phyloP scores from a whole-genome alignment of 2,113 vertebrate genomes.

The Syngnathus floridae region DNA sequence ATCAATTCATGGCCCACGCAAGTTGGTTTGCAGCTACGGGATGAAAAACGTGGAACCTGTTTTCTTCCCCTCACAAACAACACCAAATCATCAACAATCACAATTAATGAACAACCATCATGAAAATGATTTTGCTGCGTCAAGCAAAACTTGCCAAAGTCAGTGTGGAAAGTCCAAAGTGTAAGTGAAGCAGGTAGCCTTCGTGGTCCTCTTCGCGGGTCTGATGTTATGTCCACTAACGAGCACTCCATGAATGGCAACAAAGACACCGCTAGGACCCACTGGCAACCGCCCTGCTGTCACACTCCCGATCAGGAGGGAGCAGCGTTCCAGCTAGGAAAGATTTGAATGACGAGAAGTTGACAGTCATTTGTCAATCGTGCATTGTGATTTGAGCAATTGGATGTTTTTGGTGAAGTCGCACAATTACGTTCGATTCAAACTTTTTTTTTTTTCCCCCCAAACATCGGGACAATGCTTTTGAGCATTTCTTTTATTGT shows the following conservation, averaged over 20 bases:
- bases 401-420: not conserved
- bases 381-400: not conserved
- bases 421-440: not conserved
- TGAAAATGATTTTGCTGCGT: too few species aligned
- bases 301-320: not conserved
- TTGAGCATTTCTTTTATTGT: conserved; percentile 1
- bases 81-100: too few species aligned
- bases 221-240: not conserved
- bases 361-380: not conserved
- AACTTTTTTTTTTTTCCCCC: not conserved
- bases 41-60: too few species aligned
- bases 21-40: too few species aligned
- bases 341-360: not conserved
- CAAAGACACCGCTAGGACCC: not conserved
- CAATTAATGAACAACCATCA: too few species aligned
- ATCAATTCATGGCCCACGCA: too few species aligned
- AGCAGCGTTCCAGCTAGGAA: not conserved
- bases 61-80: too few species aligned
- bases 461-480: not conserved
- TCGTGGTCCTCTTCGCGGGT: not conserved
- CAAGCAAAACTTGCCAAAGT: too few species aligned
- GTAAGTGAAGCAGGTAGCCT: too few species aligned
- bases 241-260: not conserved
- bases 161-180: not conserved
- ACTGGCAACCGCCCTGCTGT: not conserved